Conservation (phyloP, 2,797 vertebrate species). For the Schizothorax lantsangensis region DNA sequence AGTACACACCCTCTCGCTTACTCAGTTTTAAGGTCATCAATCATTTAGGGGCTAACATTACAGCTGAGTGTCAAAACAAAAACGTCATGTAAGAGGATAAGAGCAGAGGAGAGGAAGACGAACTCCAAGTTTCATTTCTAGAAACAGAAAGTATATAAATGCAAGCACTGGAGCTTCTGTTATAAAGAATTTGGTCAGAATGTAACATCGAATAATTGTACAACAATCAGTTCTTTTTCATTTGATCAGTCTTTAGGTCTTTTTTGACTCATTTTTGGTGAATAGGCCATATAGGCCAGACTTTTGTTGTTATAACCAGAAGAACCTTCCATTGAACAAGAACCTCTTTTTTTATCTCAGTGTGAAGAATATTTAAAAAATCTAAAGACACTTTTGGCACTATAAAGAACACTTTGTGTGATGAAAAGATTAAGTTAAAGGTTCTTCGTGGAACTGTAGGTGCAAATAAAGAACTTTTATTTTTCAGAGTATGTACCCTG, state of each 20-base stretch:
- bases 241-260: not conserved
- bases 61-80: slow-evolving; percentile 39
- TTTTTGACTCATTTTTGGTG: not conserved
- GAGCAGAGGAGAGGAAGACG: not conserved
- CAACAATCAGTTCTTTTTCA: not conserved
- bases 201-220: not conserved
- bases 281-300: not conserved
- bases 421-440: not conserved
- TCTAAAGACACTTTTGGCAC: not conserved
- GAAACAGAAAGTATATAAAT: not conserved
- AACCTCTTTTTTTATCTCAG: not conserved
- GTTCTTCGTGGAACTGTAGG: too few relatives aligned
- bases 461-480: not conserved
- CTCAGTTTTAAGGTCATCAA: slow-evolving; percentile 35
- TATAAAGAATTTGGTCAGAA: not conserved
- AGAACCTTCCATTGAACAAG: not conserved
- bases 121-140: not conserved
- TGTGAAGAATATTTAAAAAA: not conserved
- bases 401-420: too few relatives aligned
- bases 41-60: slow-evolving; percentile 42
- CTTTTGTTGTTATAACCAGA: not conserved
- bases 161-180: not conserved
- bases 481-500: not conserved
- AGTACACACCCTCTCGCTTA: slow-evolving; percentile 14
- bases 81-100: slow-evolving; percentile 23